phyloP scores from a whole-genome alignment of 2,113 vertebrate genomes.

The Axis porcinus region DNA sequence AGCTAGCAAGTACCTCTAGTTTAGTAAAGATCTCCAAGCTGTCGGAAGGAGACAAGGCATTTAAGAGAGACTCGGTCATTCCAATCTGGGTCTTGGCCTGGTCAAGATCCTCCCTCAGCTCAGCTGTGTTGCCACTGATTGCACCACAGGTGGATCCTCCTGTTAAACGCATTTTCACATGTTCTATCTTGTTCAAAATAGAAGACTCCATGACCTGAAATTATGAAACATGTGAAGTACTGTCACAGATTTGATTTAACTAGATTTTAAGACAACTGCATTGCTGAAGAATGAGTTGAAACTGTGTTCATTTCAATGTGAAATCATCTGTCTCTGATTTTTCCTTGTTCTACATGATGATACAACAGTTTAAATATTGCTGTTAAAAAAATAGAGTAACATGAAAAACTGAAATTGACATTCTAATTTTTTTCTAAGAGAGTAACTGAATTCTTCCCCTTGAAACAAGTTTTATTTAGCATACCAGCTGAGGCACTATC shows the following conservation, averaged over 20 bases:
- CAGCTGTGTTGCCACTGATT: slow-evolving; percentile 62
- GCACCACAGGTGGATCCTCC: background rate
- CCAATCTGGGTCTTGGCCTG: slow-evolving; percentile 83
- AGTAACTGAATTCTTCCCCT: background rate
- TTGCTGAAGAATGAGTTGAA: background rate
- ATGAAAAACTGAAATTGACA: background rate
- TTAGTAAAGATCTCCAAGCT: slow-evolving; percentile 85
- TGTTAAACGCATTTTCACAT: slow-evolving; percentile 68
- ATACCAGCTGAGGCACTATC: background rate
- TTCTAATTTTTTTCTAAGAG: slow-evolving; percentile 26
- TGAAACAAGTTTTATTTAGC: background rate
- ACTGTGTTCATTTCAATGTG: background rate
- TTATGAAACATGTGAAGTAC: slow-evolving; percentile 17
- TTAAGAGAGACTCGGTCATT: slow-evolving; percentile 83
- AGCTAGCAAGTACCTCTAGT: slow-evolving; percentile 76
- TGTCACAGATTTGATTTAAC: background rate
- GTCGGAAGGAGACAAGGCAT: slow-evolving; percentile 82
- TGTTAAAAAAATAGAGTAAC: background rate
- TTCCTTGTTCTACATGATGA: background rate
- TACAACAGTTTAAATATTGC: background rate
- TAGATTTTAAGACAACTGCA: background rate
- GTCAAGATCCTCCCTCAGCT: slow-evolving; percentile 79
- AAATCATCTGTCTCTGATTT: background rate
- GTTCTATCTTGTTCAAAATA: slow-evolving; percentile 80
- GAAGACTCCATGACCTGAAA: slow-evolving; percentile 84